Base-by-base conservation (phyloP, 2,888 invertebrate genomes). In the Actias luna region DNA sequence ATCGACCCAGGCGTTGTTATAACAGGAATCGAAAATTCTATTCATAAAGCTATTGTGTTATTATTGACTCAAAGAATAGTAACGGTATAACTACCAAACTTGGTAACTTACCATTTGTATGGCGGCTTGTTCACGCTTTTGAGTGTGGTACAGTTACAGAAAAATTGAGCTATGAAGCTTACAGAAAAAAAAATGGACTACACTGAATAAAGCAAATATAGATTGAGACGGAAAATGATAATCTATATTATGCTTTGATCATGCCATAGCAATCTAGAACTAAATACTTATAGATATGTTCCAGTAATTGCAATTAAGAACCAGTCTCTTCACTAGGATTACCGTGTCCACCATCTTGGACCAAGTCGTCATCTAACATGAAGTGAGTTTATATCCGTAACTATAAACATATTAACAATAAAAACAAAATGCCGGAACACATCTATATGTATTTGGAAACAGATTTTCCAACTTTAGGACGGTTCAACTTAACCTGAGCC, bases 31-130 rank as follows among this genome's bases (percentile, higher is more conserved):
- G 8, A 55, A n/a, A 29, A 55, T 29, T 55, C 16, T 29, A 55
- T 55, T 55, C 29, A 29, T 29, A 29, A 29, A 55, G 2, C 55
- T 27, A 55, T 55, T 55, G 55, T 55, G 55, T 55, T 55, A 29
- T 55, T 55, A 55, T 55, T 55, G 55, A 29, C 55, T 27, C 29
- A 29, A 55, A 55, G 29, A 55, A 16, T 16, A 14, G 5, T 55
- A 55, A 55, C 55, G 29, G 29, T 55, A 29, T 7, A n/a, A 29
- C 29, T n/a, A n/a, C 55, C 29, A 16, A 55, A 29, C n/a, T 55
- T 55, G 55, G 55, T 55, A n/a, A 29, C 18, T 29, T 29, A 29
- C 55, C 55, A 52, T 55, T 55, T 29, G 4, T 52, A n/a, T 52
- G 29, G 29, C 16, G 10, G 29, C 29, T 55, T 55, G 29, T 55